phyloP scores from a whole-genome alignment of 2,888 invertebrate species.

The Eupithecia abbreviata region DNA sequence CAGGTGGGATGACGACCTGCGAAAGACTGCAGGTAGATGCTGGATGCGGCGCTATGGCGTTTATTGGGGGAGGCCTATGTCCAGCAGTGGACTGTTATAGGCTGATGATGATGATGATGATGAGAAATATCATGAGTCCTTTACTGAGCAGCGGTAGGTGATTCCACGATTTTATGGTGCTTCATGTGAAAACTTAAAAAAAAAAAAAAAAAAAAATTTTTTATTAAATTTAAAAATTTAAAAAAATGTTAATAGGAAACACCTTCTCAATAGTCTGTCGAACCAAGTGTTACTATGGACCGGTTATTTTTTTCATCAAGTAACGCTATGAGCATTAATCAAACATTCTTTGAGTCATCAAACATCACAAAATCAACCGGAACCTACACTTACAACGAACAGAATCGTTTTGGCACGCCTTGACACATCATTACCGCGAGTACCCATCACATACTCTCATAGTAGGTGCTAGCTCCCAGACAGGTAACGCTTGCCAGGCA shows the following conservation, averaged over 20 bases:
- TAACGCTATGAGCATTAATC: background rate
- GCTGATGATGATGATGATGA: too few relatives aligned
- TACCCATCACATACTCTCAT: conserved; percentile 37
- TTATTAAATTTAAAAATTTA: too few relatives aligned
- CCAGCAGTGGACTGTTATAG: too few relatives aligned
- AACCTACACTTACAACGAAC: conserved; percentile 11
- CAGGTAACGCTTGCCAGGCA: conserved; percentile 65
- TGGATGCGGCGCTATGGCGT: too few relatives aligned
- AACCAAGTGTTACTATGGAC: background rate
- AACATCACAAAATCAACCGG: background rate
- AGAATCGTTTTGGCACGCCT: conserved; percentile 15
- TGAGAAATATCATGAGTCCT: background rate
- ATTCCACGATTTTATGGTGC: background rate
- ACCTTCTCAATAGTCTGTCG: background rate
- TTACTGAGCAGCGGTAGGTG: background rate
- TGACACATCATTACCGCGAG: conserved; percentile 5
- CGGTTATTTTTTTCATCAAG: background rate
- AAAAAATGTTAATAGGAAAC: background rate
- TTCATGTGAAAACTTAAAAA: background rate
- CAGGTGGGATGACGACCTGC: too few relatives aligned
- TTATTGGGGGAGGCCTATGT: too few relatives aligned
- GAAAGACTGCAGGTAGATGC: too few relatives aligned
- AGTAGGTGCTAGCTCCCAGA: conserved; percentile 55
- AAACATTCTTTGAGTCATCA: conserved; percentile 20
- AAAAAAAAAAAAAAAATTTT: too few relatives aligned